phyloP scores from a whole-genome alignment of 2,888 invertebrate genomes.

The Hypomecis punctinalis region DNA sequence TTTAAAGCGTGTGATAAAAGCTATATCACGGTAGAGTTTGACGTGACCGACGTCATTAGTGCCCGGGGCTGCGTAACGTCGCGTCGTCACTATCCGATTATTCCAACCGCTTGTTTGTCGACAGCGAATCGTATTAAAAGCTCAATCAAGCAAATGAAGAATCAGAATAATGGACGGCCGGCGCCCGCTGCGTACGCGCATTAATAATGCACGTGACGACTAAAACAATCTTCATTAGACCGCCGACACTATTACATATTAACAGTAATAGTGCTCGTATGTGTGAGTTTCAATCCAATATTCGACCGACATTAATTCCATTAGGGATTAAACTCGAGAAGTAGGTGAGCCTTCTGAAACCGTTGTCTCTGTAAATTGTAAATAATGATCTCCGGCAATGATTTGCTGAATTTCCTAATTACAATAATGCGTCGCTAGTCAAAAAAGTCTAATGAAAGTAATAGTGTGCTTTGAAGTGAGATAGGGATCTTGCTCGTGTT shows the following conservation, averaged over 20 bases:
- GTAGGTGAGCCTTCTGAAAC: slow-evolving; percentile 47
- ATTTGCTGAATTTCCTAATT: slow-evolving; percentile 76
- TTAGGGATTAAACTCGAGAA: slow-evolving; percentile 60
- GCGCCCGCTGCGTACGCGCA: slow-evolving; percentile 81
- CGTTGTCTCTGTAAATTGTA: slow-evolving; percentile 62
- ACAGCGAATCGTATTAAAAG: slow-evolving; percentile 83
- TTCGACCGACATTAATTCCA: slow-evolving; percentile 55
- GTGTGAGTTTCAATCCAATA: slow-evolving; percentile 56
- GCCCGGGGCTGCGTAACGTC: slow-evolving; percentile 62
- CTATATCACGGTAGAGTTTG: slow-evolving; percentile 68
- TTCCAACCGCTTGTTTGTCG: slow-evolving; percentile 73
- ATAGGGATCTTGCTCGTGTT: slow-evolving; percentile 54
- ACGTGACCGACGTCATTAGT: slow-evolving; percentile 77
- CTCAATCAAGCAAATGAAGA: slow-evolving; percentile 85
- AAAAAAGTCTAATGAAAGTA: slow-evolving; percentile 46
- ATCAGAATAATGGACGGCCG: slow-evolving; percentile 81
- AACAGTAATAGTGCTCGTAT: slow-evolving; percentile 49
- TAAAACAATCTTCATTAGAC: slow-evolving; percentile 83
- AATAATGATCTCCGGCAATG: slow-evolving; percentile 71
- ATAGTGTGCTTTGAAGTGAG: slow-evolving; percentile 44
- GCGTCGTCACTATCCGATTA: slow-evolving; percentile 70
- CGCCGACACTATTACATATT: slow-evolving; percentile 75
- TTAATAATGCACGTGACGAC: slow-evolving; percentile 81
- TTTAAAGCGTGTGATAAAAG: slow-evolving; percentile 57
- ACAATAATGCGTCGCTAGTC: slow-evolving; percentile 56